Percentiles rank a stretch among this genome's conserved stretches.
Evolutionary conservation across 2,797 vertebrate species (phyloP).

Genomic region (Streptopelia turtur): DNA sequence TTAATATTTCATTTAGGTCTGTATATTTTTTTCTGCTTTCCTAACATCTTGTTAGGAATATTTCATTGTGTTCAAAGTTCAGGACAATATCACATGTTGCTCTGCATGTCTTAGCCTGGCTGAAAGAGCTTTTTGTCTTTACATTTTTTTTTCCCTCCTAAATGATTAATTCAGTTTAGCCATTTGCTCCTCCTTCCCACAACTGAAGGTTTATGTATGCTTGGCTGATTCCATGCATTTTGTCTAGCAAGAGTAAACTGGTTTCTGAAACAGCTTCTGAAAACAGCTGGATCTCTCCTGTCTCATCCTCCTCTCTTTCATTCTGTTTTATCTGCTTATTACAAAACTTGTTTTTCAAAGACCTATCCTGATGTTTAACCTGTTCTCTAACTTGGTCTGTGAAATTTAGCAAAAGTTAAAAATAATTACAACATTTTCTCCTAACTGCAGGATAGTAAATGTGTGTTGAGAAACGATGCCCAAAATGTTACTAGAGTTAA

Average conservation of each 20-base stretch:
- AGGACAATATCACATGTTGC: conserved; percentile 35
- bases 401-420: background rate
- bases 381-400: background rate
- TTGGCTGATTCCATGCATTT: background rate
- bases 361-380: background rate
- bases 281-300: background rate
- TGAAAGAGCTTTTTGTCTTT: conserved; percentile 52
- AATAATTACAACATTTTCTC: background rate
- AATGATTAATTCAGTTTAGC: background rate
- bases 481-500: background rate
- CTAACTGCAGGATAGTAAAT: background rate
- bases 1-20: background rate
- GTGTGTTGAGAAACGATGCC: background rate
- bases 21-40: background rate
- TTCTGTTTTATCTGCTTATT: background rate
- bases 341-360: background rate
- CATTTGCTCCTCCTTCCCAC: background rate
- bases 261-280: background rate
- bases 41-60: background rate
- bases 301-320: background rate
- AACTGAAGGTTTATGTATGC: conserved; percentile 8
- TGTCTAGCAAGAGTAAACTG: conserved; percentile 9
- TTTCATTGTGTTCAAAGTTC: conserved; percentile 26
- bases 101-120: conserved; percentile 40
- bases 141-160: background rate